Conservation (phyloP, 2,113 vertebrate species). For the Delphinapterus leucas region DNA sequence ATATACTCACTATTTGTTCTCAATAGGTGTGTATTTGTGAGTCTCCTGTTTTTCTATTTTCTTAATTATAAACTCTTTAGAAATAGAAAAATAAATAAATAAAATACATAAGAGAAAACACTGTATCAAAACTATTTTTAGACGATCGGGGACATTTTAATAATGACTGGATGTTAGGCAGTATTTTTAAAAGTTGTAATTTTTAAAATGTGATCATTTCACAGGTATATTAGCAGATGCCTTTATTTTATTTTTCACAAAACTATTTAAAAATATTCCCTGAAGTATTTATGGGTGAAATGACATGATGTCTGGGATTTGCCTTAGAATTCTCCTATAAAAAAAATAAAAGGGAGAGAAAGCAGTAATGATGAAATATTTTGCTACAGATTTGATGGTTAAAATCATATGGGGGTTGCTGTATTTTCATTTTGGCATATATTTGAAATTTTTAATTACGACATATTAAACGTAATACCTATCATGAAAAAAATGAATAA, state of each 20-base stretch:
- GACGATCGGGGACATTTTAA: not conserved
- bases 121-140: not conserved
- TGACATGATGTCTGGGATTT: not conserved
- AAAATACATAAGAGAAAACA: not conserved
- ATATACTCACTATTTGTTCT: not conserved
- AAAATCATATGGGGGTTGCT: not conserved
- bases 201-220: not conserved
- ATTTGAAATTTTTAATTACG: not conserved
- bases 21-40: not conserved
- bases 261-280: not conserved
- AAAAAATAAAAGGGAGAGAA: not conserved
- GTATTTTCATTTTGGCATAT: not conserved
- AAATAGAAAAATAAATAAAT: not conserved
- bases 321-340: not conserved
- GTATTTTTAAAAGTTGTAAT: not conserved
- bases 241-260: not conserved
- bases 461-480: not conserved
- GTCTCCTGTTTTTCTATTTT: not conserved
- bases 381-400: not conserved
- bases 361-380: not conserved
- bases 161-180: not conserved
- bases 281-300: not conserved
- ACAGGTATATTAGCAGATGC: not conserved
- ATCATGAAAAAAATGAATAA: not conserved
- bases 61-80: not conserved